Base-by-base conservation (phyloP, 2,113 vertebrate genomes). In the Microcebus murinus region DNA sequence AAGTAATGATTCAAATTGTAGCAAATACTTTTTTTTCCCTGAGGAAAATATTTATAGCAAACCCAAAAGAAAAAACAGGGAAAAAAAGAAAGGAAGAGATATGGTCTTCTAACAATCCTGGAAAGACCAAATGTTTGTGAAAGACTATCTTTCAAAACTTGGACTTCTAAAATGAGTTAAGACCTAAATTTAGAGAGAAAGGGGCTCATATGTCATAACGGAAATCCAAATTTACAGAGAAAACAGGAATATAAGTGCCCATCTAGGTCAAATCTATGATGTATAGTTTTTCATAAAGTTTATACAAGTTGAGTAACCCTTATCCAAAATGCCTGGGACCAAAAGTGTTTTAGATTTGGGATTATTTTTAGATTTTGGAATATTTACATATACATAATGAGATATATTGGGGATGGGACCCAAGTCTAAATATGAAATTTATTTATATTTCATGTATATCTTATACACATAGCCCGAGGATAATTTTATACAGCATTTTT, bases 21-120 rank as follows among this genome's bases (percentile, higher is more conserved):
- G 36, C 20, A 96, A 74, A 73, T 84, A 77, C 50, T 70, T 55
- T 76, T 55, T 81, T 27, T 48, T 45, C 52, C 50, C 10, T 61
- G 39, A 82, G 63, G 42, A 80, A 96, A 88, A 93, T 27, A 52
- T 55, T 95, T 55, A 50, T 21, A 63, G 50, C 55, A 96, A 65
- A 42, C 1, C n/a, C 11, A 4, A 73, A 57, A 48, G 73, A 74
- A 34, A 87, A 55, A 74, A 61, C 1, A 61, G 68, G 36, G 23
- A 3, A 31, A 55, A 59, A 68, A 77, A 45, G 31, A 57, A 68
- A 70, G 52, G n/a, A 65, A 59, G 27, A 90, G 15, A 77, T 42
- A 3, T 79, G 55, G 27, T 70, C 5, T 65, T 57, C 27, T 45
- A 42, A 68, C 21, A 68, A 76, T 61, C 12, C 74, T 50, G 23